Evolutionary conservation across 2,888 invertebrate genomes (phyloP), one percentile per base, ranked within the genome.

Genomic region (Eupithecia subfuscata): DNA sequence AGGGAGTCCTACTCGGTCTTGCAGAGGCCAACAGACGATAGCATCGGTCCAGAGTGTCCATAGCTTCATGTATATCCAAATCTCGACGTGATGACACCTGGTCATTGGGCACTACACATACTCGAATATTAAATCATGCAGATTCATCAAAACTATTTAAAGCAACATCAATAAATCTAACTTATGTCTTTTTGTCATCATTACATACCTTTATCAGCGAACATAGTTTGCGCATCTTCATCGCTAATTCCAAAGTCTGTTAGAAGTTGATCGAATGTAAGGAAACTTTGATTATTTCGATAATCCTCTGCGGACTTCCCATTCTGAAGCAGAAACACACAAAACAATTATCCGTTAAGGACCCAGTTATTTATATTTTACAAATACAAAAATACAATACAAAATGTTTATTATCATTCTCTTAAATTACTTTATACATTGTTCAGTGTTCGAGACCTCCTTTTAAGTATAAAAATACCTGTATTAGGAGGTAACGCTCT

Each of bases 301-400:
- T 98, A 98, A 87, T 97, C 97, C 85, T 98, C 98, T 56, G 98
- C 97, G 70, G 97, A 97, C 72, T 96, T 96, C 65, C 97, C 98
- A 86, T 96, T 96, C 98, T 98, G 88, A 72, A 80, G 72, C 48
- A 69, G 63, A 18, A 70, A 40, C 14, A 12, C 6, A 60, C 14
- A 25, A 6, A 11, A 4, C 3, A 22, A 56, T 22, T 12, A 25
- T 25, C 25, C 1, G 14, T 60, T 12, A 60, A 2, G 12, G 12
- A 56, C 22, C 56, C 56, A 22, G 9, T 56, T 60, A 60, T 25
- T 25, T 60, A 25, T 14, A 5, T 11, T 56, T n/a, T n/a, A n/a
- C n/a, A n/a, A n/a, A n/a, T n/a, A n/a, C n/a, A n/a, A n/a, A n/a
- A n/a, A n/a, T n/a, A n/a, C n/a, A n/a, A n/a, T n/a, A n/a, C n/a